Evolutionary conservation across 2,888 invertebrate species (phyloP).

Genomic region (Orchesella flavescens): DNA sequence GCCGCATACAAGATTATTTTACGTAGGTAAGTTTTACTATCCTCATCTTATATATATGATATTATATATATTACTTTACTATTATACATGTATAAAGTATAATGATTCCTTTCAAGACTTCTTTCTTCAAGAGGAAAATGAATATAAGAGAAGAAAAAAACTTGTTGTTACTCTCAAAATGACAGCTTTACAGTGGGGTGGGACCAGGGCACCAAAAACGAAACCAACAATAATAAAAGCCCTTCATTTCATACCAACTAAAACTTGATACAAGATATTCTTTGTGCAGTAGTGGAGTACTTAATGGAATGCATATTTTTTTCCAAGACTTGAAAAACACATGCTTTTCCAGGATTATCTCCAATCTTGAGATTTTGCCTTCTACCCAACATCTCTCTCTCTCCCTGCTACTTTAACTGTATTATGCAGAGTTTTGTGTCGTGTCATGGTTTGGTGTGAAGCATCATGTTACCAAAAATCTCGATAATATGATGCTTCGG

Average conservation of each 20-base stretch:
- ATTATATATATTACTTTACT: no score
- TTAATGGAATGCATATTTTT: background rate
- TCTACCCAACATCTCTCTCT: background rate
- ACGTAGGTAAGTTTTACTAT: constrained; percentile 11
- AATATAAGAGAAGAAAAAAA: background rate
- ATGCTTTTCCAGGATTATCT: constrained; percentile 32
- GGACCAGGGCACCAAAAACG: constrained; percentile 34
- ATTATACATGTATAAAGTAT: background rate
- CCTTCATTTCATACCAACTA: background rate
- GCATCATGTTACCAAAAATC: constrained; percentile 41
- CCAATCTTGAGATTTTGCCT: constrained; percentile 22
- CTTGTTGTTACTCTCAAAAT: constrained; percentile 35
- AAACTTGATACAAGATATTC: background rate
- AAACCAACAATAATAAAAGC: background rate
- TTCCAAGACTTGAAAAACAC: background rate
- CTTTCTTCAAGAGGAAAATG: background rate
- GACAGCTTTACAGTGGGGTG: constrained; percentile 53
- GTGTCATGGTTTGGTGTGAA: constrained; percentile 10
- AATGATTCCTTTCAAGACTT: background rate
- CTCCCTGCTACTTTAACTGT: background rate
- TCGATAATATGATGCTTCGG: constrained; percentile 11
- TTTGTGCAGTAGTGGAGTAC: background rate
- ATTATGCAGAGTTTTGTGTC: background rate
- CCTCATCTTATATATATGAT: no score
- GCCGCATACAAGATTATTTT: background rate